phyloP scores from a whole-genome alignment of 2,888 invertebrate species.

The Hypolimnas misippus region DNA sequence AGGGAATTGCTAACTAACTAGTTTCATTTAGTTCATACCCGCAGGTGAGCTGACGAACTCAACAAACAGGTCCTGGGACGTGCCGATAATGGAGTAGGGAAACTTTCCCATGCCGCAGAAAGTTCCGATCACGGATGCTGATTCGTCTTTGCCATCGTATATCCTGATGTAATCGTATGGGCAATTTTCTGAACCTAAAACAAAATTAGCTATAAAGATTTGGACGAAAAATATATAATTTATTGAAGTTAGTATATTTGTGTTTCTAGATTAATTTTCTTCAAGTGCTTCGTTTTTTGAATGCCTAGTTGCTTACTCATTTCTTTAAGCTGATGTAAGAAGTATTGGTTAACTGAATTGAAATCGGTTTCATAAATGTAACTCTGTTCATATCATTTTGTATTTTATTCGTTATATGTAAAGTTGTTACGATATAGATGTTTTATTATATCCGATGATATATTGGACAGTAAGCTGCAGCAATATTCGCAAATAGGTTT shows the following conservation, averaged over 20 bases:
- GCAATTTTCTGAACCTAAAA: constrained; percentile 90
- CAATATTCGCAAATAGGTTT: constrained; percentile 42
- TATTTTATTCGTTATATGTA: background rate
- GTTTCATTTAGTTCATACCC: constrained; percentile 69
- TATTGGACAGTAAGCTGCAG: constrained; percentile 34
- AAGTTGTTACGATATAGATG: background rate
- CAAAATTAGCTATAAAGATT: too few relatives aligned
- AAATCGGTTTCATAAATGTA: too few relatives aligned
- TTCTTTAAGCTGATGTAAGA: too few relatives aligned
- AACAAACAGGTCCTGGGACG: constrained; percentile 93
- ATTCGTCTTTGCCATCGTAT: constrained; percentile 95
- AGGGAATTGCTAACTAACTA: constrained; percentile 15
- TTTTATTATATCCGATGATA: constrained; percentile 26
- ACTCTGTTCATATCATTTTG: too few relatives aligned
- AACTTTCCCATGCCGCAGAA: constrained; percentile 97
- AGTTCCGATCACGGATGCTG: constrained; percentile 93
- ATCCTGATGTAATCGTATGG: constrained; percentile 95
- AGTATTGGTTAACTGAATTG: too few relatives aligned
- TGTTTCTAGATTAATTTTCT: too few relatives aligned
- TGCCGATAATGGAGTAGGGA: constrained; percentile 96
- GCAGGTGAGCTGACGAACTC: constrained; percentile 95
- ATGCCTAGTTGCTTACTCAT: too few relatives aligned
- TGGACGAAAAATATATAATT: too few relatives aligned
- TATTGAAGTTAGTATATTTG: too few relatives aligned
- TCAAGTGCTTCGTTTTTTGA: too few relatives aligned